Conservation (phyloP, 2,888 invertebrate genomes). For the Lucinisca nassula region DNA sequence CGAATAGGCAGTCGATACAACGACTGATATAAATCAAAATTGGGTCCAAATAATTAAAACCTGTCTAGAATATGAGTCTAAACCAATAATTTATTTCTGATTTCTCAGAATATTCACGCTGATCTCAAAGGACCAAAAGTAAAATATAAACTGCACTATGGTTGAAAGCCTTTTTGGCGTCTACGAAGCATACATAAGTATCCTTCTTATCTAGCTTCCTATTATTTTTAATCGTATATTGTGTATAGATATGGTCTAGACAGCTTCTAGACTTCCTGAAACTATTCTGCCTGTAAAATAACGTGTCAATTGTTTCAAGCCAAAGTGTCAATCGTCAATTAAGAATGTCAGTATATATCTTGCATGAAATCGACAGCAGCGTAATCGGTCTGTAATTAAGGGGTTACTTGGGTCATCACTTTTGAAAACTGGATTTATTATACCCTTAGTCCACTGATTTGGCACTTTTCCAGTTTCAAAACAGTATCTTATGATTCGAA, state of each 20-base stretch:
- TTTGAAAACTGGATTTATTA: constrained; percentile 20
- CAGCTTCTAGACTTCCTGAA: neutral
- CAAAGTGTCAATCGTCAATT: neutral
- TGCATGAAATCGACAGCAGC: constrained; percentile 7
- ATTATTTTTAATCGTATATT: neutral
- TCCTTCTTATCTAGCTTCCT: neutral
- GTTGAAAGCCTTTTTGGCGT: neutral
- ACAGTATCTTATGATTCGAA: neutral
- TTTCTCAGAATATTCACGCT: too few relatives aligned
- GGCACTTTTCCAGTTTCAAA: constrained; percentile 18
- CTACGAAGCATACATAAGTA: neutral
- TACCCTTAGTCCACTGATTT: constrained; percentile 3
- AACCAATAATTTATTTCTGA: too few relatives aligned
- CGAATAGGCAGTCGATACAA: too few relatives aligned
- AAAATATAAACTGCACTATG: too few relatives aligned
- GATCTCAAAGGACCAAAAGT: too few relatives aligned
- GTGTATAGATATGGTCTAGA: neutral
- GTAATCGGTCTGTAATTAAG: constrained; percentile 32
- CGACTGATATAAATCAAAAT: too few relatives aligned
- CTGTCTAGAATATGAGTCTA: too few relatives aligned
- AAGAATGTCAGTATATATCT: constrained; percentile 5
- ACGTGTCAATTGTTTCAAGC: neutral
- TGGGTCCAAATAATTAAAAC: too few relatives aligned
- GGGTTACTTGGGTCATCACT: constrained; percentile 25
- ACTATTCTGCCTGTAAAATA: neutral